Evolutionary conservation across 2,888 invertebrate species (phyloP).

Genomic region (Epirrhoe tristata): DNA sequence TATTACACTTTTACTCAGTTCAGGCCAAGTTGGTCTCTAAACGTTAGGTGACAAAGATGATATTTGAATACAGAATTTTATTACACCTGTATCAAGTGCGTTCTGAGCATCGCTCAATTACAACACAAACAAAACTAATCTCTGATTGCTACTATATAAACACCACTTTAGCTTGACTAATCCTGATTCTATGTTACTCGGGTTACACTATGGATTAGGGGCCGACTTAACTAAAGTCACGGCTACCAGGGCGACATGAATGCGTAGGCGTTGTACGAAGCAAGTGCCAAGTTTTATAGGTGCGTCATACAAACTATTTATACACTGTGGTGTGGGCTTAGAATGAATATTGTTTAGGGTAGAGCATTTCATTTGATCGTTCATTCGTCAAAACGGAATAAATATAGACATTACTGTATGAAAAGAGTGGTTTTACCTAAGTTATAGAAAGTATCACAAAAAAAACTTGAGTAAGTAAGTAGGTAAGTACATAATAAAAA

Average conservation of each 20-base stretch:
- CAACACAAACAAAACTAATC: constrained; percentile 37
- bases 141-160: constrained; percentile 19
- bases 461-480: no score
- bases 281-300: constrained; percentile 21
- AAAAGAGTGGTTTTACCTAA: no score
- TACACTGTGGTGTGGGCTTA: constrained; percentile 8
- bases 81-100: constrained; percentile 8
- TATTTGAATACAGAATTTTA: constrained; percentile 15
- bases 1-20: background rate
- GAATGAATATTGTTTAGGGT: background rate
- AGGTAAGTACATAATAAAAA: no score
- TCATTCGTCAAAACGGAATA: no score
- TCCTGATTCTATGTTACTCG: constrained; percentile 18
- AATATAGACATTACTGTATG: no score
- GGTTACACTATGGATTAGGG: constrained; percentile 37
- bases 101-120: constrained; percentile 21
- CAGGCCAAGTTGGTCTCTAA: constrained; percentile 10
- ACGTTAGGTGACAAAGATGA: accelerated
- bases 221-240: constrained; percentile 50
- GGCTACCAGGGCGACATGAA: constrained; percentile 47
- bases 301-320: constrained; percentile 16
- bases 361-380: background rate
- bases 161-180: constrained; percentile 33
- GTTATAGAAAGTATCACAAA: no score
- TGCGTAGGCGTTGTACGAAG: constrained; percentile 19